Base-by-base conservation (phyloP, 1,140 invertebrate genomes). In the Zophobas morio region DNA sequence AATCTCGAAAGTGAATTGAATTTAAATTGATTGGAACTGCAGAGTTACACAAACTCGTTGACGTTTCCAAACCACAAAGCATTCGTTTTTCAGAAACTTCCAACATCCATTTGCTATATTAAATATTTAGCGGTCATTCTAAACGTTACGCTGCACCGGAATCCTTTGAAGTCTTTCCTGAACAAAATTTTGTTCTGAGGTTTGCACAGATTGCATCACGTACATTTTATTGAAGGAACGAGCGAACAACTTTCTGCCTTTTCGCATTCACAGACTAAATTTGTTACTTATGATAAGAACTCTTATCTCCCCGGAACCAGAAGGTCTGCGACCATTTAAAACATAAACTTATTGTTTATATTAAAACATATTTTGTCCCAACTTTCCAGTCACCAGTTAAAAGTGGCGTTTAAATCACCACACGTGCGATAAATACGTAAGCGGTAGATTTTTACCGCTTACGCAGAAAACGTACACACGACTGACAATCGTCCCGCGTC, bases 11-110 rank as follows among this genome's bases (percentile, higher is more conserved):
- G 60, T 66, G 39, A 66, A 57, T 57, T 57, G 35, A 35, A 66
- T 6, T 46, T 37, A 66, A 66, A 66, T 66, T 66, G 60, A 66
- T 66, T 66, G 60, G 32, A 40, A 66, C 39, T 42, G 20, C 39
- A 42, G 6, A 20, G 1, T 1, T 20, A 1, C n/a, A 42, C 60
- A 66, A 32, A 32, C 3, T 2, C 35, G 35, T 1, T 66, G 49
- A 51, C 37, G 6, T 5, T 1, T 37, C 34, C 1, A 63, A 39
- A 39, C 1, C 1, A 2, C 32, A n/a, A 66, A 66, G n/a, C 2
- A 37, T 5, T 42, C n/a, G 49, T 51, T n/a, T 51, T 51, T 51
- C 4, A 51, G 42, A 46, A 46, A 46, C 42, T 46, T 46, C 42
- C 6, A 46, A 46, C 3, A 8, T 46, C 3, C 42, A 46, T 46